Evolutionary conservation across 1,140 invertebrate species (phyloP).

Genomic region (Pseudomyrmex dendroicus): DNA sequence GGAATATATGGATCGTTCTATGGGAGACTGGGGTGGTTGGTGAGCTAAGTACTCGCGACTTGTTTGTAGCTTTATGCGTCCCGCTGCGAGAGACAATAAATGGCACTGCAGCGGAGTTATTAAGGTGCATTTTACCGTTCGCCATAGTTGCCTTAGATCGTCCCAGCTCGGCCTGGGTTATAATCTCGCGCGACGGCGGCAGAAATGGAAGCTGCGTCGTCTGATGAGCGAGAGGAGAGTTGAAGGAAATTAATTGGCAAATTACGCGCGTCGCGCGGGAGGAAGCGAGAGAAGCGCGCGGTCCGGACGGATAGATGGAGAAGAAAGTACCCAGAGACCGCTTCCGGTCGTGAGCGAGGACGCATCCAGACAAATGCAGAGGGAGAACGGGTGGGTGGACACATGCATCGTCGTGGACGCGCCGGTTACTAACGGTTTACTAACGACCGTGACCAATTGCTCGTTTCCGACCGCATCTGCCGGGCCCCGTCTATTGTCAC

Average conservation of each 20-base stretch:
- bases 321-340: not conserved
- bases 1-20: conserved; percentile 7
- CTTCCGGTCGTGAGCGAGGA: conserved; percentile 19
- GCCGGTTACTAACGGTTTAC: conserved; percentile 65
- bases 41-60: conserved; percentile 34
- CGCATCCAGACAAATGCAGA: conserved; percentile 18
- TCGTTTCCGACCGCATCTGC: conserved; percentile 66
- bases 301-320: too few species aligned
- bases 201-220: conserved; percentile 47
- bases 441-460: conserved; percentile 74
- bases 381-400: not conserved
- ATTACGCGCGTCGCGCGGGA: conserved; percentile 21
- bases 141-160: not conserved
- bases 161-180: not conserved
- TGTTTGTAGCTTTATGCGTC: conserved; percentile 21
- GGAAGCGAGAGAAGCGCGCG: not conserved
- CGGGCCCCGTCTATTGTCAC: conserved; percentile 40
- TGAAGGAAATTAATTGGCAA: conserved; percentile 63
- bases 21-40: too few species aligned
- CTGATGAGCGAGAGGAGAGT: conserved; percentile 30
- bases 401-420: conserved; percentile 21
- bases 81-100: conserved; percentile 54
- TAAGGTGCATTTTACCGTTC: conserved; percentile 46
- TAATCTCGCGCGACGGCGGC: conserved; percentile 23
- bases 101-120: conserved; percentile 25